Evolutionary conservation across 1,140 invertebrate genomes (phyloP).

Genomic region (Akabosia matsudoensis): DNA sequence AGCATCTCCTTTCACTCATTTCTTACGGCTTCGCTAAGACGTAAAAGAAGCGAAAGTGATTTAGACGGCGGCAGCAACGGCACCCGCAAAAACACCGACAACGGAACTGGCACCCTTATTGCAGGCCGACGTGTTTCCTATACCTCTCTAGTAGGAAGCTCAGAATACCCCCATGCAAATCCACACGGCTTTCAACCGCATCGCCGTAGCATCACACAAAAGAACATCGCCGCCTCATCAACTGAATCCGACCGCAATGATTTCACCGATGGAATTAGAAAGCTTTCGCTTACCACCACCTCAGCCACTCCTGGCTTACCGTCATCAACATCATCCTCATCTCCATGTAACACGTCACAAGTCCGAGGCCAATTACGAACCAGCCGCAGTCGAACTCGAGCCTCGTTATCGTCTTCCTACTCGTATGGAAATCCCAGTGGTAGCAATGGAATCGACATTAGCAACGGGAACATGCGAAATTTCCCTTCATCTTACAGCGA

Average conservation of each 20-base stretch:
- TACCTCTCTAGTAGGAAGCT: background rate
- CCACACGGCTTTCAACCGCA: background rate
- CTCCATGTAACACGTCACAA: background rate
- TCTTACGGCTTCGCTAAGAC: slow-evolving; percentile 24
- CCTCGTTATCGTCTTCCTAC: background rate
- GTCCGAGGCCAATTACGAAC: background rate
- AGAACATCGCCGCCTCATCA: background rate
- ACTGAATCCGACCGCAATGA: slow-evolving; percentile 1
- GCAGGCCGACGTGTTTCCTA: background rate
- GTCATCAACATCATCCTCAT: background rate
- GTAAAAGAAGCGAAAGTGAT: slow-evolving; percentile 25
- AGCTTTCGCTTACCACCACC: background rate
- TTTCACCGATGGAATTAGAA: background rate
- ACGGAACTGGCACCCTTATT: background rate
- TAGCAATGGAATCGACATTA: slow-evolving; percentile 2
- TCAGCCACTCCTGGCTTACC: no score
- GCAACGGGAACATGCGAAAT: slow-evolving; percentile 4
- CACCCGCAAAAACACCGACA: no score
- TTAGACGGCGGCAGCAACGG: slow-evolving; percentile 27
- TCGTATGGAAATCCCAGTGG: background rate
- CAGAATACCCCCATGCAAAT: slow-evolving; percentile 20
- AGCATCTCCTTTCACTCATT: slow-evolving; percentile 38
- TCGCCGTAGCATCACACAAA: background rate
- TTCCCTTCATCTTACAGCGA: slow-evolving; percentile 36
- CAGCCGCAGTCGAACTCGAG: background rate